Percentiles rank a stretch among this genome's conserved stretches.
Conservation (phyloP, 2,888 invertebrate genomes). For the Watsonalla cultraria region DNA sequence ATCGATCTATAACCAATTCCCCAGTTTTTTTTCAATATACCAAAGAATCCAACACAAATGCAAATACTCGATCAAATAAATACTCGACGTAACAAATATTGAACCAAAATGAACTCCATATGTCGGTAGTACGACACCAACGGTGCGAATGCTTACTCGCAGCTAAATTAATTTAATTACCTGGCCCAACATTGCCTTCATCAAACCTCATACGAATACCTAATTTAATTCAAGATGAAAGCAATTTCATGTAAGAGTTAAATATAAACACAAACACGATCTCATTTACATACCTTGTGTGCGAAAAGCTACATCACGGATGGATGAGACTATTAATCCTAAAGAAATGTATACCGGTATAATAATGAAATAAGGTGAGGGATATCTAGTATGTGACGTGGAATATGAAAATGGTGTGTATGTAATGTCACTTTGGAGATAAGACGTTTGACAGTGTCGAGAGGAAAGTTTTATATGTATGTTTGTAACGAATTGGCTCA, state of each 20-base stretch:
- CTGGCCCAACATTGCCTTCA: conserved; percentile 38
- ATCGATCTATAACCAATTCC: too few relatives aligned
- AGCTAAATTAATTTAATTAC: conserved; percentile 33
- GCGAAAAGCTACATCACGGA: not conserved
- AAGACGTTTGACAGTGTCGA: conserved; percentile 30
- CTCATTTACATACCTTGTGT: conserved; percentile 25
- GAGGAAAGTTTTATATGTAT: too few relatives aligned
- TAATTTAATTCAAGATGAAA: conserved; percentile 67
- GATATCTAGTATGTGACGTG: conserved; percentile 13
- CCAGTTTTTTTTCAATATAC: too few relatives aligned
- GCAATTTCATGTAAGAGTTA: conserved; percentile 61
- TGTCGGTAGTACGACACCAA: conserved; percentile 17
- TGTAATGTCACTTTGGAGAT: conserved; percentile 31
- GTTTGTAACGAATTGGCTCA: too few relatives aligned
- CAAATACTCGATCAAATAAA: too few relatives aligned
- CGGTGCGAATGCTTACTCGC: conserved; percentile 24
- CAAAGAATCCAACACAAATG: too few relatives aligned
- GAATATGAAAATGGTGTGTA: conserved; percentile 20
- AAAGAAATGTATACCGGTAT: not conserved
- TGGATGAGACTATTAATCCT: not conserved
- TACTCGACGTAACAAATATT: not conserved
- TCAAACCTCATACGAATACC: conserved; percentile 59
- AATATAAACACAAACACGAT: conserved; percentile 42
- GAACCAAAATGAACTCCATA: conserved; percentile 23
- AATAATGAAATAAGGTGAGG: not conserved